These are phyloP conservation scores for Tricholaema leucomelas DNA, from an alignment of 2,113 vertebrate genomes.

Conservation along the genomic window DNA sequence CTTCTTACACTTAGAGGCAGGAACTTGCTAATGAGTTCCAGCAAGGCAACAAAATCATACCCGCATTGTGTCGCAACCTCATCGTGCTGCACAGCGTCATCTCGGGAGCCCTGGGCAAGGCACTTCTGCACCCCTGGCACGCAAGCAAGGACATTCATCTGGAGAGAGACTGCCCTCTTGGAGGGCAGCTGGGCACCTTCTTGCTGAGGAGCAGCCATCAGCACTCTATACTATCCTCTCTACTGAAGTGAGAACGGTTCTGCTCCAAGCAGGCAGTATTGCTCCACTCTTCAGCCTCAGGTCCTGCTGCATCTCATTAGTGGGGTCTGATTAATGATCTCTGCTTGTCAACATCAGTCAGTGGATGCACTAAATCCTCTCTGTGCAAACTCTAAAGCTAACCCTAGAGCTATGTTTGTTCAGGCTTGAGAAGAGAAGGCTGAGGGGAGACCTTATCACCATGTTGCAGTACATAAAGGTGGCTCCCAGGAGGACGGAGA, in stretches of 20 bases:
- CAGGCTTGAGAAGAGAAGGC: no score
- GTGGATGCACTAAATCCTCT: background rate
- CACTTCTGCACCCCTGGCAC: background rate
- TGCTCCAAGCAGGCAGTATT: fast-evolving
- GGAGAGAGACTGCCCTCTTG: background rate
- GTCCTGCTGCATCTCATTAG: background rate
- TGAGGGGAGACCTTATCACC: no score
- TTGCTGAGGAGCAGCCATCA: fast-evolving
- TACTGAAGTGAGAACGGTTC: background rate
- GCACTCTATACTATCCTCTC: no score
- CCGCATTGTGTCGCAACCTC: background rate
- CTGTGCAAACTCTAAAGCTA: no score
- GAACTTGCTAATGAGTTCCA: conserved; percentile 18
- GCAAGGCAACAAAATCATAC: background rate
- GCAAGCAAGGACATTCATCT: background rate
- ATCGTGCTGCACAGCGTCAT: background rate
- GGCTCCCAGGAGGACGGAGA: no score
- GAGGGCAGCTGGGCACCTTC: background rate
- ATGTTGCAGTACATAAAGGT: no score
- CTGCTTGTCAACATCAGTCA: background rate
- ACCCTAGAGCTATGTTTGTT: no score
- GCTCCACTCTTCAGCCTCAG: fast-evolving
- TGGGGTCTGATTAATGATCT: background rate
- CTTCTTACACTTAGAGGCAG: background rate
- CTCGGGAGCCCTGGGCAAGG: background rate